Evolutionary conservation across 1,140 invertebrate genomes (phyloP).

Genomic region (Platyura marginata): DNA sequence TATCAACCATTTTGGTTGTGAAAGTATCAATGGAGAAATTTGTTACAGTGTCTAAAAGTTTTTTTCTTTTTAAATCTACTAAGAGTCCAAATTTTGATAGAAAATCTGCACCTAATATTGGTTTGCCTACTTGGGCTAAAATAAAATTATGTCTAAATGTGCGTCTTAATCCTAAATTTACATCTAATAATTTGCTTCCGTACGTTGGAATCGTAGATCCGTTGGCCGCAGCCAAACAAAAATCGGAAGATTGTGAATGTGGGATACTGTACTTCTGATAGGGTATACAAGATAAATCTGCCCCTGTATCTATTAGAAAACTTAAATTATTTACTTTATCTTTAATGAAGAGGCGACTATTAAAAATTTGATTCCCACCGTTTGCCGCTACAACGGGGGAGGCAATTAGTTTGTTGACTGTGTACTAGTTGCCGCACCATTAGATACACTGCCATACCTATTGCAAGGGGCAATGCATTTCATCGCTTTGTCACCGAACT

Average conservation of each 20-base stretch:
- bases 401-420: not conserved
- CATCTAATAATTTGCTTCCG: slow-evolving; percentile 11
- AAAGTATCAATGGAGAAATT: not conserved
- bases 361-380: not conserved
- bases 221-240: slow-evolving; percentile 1
- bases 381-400: not conserved
- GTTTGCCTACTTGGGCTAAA: slow-evolving; percentile 16
- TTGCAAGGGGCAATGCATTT: too few species aligned
- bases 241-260: too few species aligned
- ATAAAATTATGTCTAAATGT: slow-evolving; percentile 19
- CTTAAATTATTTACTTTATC: slow-evolving; percentile 1
- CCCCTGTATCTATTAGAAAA: slow-evolving; percentile 4
- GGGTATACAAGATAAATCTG: slow-evolving; percentile 4
- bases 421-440: too few species aligned
- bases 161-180: slow-evolving; percentile 15
- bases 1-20: not conserved
- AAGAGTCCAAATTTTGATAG: slow-evolving; percentile 15
- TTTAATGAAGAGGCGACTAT: not conserved
- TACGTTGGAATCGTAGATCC: slow-evolving; percentile 14
- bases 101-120: slow-evolving; percentile 25
- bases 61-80: slow-evolving; percentile 7
- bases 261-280: too few species aligned
- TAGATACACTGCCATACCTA: too few species aligned
- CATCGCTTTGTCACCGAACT: too few species aligned
- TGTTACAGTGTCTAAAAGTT: not conserved